Percentiles rank a stretch among this genome's conserved stretches.
Evolutionary conservation across 92 coral and sea anemone genomes (phyloP).

Genomic region (Hydrozoanthus gracilis): DNA sequence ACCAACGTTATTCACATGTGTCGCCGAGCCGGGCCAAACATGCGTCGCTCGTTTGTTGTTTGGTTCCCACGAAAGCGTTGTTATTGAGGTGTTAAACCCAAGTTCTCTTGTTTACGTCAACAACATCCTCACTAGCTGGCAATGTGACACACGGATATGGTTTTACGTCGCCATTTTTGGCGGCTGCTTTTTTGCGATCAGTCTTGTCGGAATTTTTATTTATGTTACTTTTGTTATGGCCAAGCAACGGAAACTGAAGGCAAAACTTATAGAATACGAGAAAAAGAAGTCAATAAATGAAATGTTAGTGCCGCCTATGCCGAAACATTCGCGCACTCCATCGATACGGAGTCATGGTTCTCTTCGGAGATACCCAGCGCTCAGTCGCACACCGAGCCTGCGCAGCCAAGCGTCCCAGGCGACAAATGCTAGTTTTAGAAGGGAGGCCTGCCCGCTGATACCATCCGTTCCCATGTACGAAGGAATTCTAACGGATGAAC

Average conservation of each 20-base stretch:
- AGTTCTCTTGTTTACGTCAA: conserved; percentile 43
- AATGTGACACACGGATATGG: conserved; percentile 86
- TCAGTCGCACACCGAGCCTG: conserved; percentile 71
- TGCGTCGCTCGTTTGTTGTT: conserved; percentile 75
- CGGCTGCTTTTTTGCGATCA: conserved; percentile 62
- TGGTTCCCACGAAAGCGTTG: conserved; percentile 73
- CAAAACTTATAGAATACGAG: conserved; percentile 6
- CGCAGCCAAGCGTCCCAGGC: conserved; percentile 65
- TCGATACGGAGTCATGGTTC: conserved; percentile 54
- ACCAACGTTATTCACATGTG: conserved; percentile 63
- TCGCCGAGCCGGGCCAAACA: conserved; percentile 60
- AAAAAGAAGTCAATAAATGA: conserved; percentile 29
- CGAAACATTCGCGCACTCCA: conserved; percentile 20
- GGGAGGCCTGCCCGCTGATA: conserved; percentile 29
- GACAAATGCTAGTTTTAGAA: conserved; percentile 25
- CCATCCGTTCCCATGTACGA: conserved; percentile 39
- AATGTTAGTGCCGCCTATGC: conserved; percentile 26
- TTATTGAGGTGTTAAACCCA: conserved; percentile 67
- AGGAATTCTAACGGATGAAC: not conserved
- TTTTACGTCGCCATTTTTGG: conserved; percentile 79
- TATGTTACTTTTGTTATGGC: conserved; percentile 43
- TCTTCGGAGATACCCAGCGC: conserved; percentile 53
- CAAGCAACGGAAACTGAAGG: conserved; percentile 15
- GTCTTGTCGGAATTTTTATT: conserved; percentile 48
- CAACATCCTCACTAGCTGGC: conserved; percentile 70